Evolutionary conservation across 2,113 vertebrate genomes (phyloP), one percentile per base, ranked within the genome.

Genomic region (Eurypyga helias): DNA sequence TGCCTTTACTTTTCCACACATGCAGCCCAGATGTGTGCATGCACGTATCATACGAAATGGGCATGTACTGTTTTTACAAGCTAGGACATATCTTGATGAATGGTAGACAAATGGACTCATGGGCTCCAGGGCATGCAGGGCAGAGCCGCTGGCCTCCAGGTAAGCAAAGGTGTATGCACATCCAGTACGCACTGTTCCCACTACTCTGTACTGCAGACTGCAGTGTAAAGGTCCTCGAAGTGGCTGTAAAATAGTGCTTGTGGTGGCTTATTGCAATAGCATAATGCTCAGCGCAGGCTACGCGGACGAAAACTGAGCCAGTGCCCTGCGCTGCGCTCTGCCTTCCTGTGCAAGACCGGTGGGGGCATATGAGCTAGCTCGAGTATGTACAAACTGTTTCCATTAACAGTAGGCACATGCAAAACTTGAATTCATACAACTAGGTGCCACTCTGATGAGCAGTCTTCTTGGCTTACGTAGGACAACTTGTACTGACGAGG

Each of bases 1-100:
- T 54, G 94, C 65, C 92, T 90, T 83, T 78, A 72, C 79, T 90
- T 89, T 71, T 80, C 71, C 78, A 95, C 97, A 97, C 93, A 62
- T 97, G 96, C 80, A 93, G 45, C 94, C 94, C 97, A 97, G 94
- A 96, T 97, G 97, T 95, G 83, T 33, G 48, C 51, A 89, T 17
- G 67, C 46, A 93, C 72, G 45, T 82, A 93, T 81, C 83, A 41
- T 24, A 57, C 6, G 1, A 87, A 92, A 71, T 2, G 57, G 76
- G 45, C 60, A 90, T 55, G 72, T n/a, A 67, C 34, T 41, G 31
- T 43, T 96, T 94, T 89, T 90, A 95, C 94, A 95, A 79, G 69
- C 62, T 52, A 82, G 69, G 77, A 94, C 65, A 41, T 71, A 60
- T 95, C 83, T 92, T 81, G 78, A 67, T 38, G 91, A 71, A 75